Conservation (phyloP, 35 echinoderm and acorn worm species). For the Heliocidaris erythrogramma region DNA sequence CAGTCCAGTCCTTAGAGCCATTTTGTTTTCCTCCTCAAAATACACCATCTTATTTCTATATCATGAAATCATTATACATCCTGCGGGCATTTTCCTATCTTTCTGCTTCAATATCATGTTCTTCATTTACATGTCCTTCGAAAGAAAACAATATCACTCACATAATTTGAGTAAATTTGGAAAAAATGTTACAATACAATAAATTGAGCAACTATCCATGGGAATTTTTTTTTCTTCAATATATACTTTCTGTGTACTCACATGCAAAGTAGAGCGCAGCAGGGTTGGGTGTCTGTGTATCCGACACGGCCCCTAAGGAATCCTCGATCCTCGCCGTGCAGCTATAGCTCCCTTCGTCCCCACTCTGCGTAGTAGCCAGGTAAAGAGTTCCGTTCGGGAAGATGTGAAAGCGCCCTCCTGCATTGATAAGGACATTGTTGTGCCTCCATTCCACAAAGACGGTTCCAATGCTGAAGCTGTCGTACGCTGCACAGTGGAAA, state of each 20-base stretch:
- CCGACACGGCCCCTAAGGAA: conserved; percentile 21
- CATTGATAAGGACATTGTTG: conserved; percentile 46
- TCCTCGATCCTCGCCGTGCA: conserved; percentile 63
- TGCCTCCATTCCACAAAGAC: conserved; percentile 75
- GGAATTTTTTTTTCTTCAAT: too few species aligned
- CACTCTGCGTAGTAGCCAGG: conserved; percentile 49
- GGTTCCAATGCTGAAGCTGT: conserved; percentile 45
- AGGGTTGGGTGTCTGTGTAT: conserved; percentile 64
- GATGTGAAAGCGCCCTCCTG: conserved; percentile 32
- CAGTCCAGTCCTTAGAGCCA: too few species aligned
- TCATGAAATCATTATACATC: too few species aligned
- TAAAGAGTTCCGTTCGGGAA: conserved; percentile 83
- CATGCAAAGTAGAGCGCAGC: conserved; percentile 91
- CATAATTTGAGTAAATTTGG: too few species aligned
- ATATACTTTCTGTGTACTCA: conserved; percentile 58
- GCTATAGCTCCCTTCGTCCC: conserved; percentile 82
- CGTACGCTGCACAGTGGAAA: conserved; percentile 78
- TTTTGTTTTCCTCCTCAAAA: too few species aligned
- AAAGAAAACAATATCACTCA: too few species aligned
- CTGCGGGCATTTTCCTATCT: too few species aligned
- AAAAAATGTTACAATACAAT: too few species aligned
- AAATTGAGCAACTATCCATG: too few species aligned
- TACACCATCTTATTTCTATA: too few species aligned
- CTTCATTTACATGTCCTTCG: too few species aligned
- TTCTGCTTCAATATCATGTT: too few species aligned